Base-by-base conservation (phyloP, 2,888 invertebrate genomes). In the Amorpha juglandis region DNA sequence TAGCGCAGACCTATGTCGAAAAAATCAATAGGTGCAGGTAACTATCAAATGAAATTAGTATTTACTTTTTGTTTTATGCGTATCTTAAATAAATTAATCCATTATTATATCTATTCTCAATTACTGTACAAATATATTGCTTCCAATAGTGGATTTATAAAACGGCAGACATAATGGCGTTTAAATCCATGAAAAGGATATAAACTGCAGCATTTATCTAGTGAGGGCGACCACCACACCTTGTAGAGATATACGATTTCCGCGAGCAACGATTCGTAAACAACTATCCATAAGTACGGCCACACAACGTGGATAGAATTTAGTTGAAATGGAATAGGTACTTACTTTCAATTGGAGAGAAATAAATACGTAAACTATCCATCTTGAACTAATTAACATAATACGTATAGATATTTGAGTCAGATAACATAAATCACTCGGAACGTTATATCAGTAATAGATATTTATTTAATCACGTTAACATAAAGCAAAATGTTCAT, bases 121-220 rank as follows among this genome's bases (percentile, higher is more conserved):
- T n/a, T n/a, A n/a, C n/a, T n/a, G n/a, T n/a, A n/a, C n/a, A n/a
- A n/a, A n/a, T n/a, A n/a, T n/a, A n/a, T n/a, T 12, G 70, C 70
- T 71, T 53, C 63, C 67, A 76, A 72, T 70, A 72, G 42, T 42
- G 67, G 70, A 65, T 67, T n/a, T n/a, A 67, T 69, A 79, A 75
- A 80, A 72, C 74, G 69, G 75, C 68, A 71, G 71, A 76, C 78
- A 78, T 81, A 81, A 79, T 68, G 78, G 74, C 76, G 71, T 76
- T 75, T 80, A 68, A 78, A 79, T 74, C 74, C 74, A 77, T 74
- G 74, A 78, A 78, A 79, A 74, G 78, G 74, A 77, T 77, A 81
- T 83, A 82, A 81, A 82, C 75, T 77, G 78, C 74, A 72, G 69
- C 79, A 80, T 83, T 80, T 83, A 80, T 81, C 78, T 81, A 75